Evolutionary conservation across 2,113 vertebrate genomes (phyloP).

Genomic region (Sebastes fasciatus): DNA sequence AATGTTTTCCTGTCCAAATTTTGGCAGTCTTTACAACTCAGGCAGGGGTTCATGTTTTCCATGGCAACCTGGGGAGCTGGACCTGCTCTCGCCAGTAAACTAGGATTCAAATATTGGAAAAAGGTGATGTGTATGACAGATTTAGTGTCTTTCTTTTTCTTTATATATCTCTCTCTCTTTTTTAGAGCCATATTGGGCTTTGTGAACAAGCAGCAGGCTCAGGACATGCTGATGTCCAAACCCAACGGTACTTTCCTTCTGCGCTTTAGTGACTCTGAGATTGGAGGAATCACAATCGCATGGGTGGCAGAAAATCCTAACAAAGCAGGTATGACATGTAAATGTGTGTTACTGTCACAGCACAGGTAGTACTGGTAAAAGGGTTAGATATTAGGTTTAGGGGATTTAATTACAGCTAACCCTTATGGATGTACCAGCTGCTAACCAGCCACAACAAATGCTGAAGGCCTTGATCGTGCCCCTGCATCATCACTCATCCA

Average conservation of each 20-base stretch:
- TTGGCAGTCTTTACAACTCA: constrained; percentile 8
- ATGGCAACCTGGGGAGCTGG: constrained; percentile 31
- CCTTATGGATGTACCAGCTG: not conserved
- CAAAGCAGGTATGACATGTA: constrained; percentile 83
- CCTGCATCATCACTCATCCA: not conserved
- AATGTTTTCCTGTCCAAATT: constrained; percentile 11
- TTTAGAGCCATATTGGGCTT: constrained; percentile 96
- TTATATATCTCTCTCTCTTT: not conserved
- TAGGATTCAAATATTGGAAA: not conserved
- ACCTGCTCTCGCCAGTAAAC: constrained; percentile 3
- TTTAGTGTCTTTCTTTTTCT: not conserved
- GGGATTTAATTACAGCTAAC: not conserved
- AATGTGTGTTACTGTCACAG: not conserved
- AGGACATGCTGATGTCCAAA: constrained; percentile 98
- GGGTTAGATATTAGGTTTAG: not conserved
- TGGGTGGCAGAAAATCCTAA: constrained; percentile 91
- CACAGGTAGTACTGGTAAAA: not conserved
- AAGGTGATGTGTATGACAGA: not conserved
- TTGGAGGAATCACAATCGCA: constrained; percentile 97
- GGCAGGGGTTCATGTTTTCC: constrained; percentile 24
- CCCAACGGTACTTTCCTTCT: constrained; percentile 97
- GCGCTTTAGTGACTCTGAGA: constrained; percentile 97
- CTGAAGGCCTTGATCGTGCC: not conserved
- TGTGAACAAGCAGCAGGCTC: constrained; percentile 98
- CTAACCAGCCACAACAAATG: not conserved